These are phyloP conservation scores for Porphyrio hochstetteri DNA, from an alignment of 2,113 vertebrate genomes.

Conservation along the genomic window DNA sequence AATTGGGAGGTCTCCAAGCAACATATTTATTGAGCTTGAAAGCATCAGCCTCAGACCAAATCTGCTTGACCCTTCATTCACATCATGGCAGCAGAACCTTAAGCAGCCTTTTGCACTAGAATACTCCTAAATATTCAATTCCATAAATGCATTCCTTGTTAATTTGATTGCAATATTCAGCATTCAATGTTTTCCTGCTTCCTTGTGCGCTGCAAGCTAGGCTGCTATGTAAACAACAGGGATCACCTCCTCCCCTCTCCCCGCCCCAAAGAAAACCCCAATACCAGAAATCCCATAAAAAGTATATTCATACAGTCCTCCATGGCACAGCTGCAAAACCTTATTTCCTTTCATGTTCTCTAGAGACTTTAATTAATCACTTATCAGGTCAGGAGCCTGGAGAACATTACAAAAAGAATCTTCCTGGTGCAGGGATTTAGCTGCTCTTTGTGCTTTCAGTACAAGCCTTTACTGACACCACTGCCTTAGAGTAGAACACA, in stretches of 20 bases:
- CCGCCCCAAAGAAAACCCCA: neutral
- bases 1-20: neutral
- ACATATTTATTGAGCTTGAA: conserved; percentile 9
- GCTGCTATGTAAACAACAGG: neutral
- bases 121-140: neutral
- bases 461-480: neutral
- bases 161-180: neutral
- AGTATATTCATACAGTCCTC: neutral
- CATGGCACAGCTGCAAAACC: neutral
- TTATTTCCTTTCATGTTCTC: neutral
- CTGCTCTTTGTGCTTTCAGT: neutral
- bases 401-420: neutral
- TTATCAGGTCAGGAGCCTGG: neutral
- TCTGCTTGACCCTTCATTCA: neutral
- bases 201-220: neutral
- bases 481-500: neutral
- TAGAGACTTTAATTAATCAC: conserved; percentile 16
- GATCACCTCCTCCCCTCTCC: neutral
- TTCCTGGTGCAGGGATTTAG: neutral
- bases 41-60: neutral
- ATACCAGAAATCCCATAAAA: neutral
- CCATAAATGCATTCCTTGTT: neutral
- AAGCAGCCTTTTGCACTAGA: neutral
- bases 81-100: neutral
- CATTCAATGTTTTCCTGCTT: neutral